Conservation (phyloP, 2,113 vertebrate genomes). For the Saccopteryx leptura region DNA sequence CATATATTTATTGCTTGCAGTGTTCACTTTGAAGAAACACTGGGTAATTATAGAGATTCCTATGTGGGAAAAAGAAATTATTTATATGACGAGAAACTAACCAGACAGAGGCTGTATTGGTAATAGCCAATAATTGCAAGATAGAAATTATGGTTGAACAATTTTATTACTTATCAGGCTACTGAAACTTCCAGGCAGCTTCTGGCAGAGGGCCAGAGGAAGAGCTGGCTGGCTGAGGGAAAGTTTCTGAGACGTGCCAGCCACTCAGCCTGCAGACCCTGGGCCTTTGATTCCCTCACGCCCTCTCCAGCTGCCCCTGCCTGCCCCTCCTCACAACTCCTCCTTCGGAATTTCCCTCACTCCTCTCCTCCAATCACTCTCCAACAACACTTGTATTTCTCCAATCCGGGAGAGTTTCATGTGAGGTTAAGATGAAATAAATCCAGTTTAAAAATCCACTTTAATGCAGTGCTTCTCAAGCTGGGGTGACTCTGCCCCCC, state of each 20-base stretch:
- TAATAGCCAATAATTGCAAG: constrained; percentile 57
- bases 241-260: constrained; percentile 30
- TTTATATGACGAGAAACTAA: constrained; percentile 73
- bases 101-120: constrained; percentile 19
- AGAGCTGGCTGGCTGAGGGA: neutral
- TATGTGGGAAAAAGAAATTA: constrained; percentile 68
- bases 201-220: constrained; percentile 50
- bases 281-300: neutral
- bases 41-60: constrained; percentile 41
- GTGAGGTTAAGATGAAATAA: constrained; percentile 47
- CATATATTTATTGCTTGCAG: constrained; percentile 56
- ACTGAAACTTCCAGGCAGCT: constrained; percentile 10
- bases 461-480: constrained; percentile 20
- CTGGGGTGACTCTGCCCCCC: neutral
- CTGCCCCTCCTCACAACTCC: neutral
- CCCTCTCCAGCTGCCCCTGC: neutral
- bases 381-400: constrained; percentile 25
- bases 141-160: constrained; percentile 63
- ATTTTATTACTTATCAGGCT: constrained; percentile 60
- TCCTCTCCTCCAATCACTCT: neutral
- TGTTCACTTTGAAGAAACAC: constrained; percentile 62
- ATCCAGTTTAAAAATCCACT: constrained; percentile 40
- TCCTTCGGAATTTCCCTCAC: constrained; percentile 29
- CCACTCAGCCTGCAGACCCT: neutral
- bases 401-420: constrained; percentile 10